Evolutionary conservation across 1,140 invertebrate species (phyloP).

Genomic region (Leptonema lineaticorne): DNA sequence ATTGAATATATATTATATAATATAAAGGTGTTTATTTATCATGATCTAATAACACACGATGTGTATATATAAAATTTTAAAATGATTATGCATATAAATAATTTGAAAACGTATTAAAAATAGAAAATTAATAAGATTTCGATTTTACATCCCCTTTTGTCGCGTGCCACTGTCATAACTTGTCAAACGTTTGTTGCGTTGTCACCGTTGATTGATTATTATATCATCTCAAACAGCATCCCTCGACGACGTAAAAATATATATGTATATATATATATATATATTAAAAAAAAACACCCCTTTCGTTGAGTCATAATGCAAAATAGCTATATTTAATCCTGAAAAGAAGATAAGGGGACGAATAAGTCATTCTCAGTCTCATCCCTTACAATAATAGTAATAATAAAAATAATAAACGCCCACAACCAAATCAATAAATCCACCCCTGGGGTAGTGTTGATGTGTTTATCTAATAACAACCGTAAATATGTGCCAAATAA

Average conservation of each 20-base stretch:
- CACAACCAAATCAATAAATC: slow-evolving; percentile 15
- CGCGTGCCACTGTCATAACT: slow-evolving; percentile 1
- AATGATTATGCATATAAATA: too few species aligned
- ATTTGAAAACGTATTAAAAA: too few species aligned
- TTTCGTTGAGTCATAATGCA: slow-evolving; percentile 14
- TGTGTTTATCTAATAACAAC: slow-evolving; percentile 38
- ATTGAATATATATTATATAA: too few species aligned
- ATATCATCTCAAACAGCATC: background rate
- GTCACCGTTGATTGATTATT: slow-evolving; percentile 10
- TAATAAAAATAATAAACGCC: too few species aligned
- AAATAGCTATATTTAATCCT: slow-evolving; percentile 18
- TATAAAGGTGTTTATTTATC: too few species aligned
- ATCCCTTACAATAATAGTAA: too few species aligned
- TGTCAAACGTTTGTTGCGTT: slow-evolving; percentile 4
- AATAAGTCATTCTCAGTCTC: too few species aligned
- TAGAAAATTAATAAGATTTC: too few species aligned
- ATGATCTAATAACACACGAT: too few species aligned
- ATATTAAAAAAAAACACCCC: too few species aligned
- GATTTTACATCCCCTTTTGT: background rate
- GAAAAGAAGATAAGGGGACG: background rate
- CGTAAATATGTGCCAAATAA: slow-evolving; percentile 38
- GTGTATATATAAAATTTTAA: too few species aligned
- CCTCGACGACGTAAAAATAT: background rate
- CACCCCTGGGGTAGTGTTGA: slow-evolving; percentile 24
- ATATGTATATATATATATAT: too few species aligned